phyloP scores from a whole-genome alignment of 2,888 invertebrate species.

The Tetrapedia diversipes region DNA sequence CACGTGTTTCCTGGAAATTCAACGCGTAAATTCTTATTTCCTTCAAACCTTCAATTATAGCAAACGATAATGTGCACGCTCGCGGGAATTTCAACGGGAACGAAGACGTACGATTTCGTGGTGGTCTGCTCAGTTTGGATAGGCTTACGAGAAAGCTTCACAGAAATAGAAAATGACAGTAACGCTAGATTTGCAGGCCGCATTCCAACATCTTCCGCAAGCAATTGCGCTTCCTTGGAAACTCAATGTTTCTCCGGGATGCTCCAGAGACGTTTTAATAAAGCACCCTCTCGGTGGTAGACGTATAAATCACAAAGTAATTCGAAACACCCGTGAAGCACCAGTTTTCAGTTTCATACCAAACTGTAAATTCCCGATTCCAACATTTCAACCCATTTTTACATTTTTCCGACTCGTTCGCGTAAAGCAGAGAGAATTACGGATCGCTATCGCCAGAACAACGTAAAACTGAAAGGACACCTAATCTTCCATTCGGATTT shows the following conservation, averaged over 20 bases:
- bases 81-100: conserved; percentile 59
- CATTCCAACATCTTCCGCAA: conserved; percentile 13
- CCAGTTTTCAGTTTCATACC: too few species aligned
- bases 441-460: too few species aligned
- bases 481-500: too few species aligned
- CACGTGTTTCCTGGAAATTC: conserved; percentile 63
- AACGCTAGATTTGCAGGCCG: conserved; percentile 25
- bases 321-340: too few species aligned
- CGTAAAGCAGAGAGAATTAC: too few species aligned
- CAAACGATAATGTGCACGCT: conserved; percentile 71
- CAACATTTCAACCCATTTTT: too few species aligned
- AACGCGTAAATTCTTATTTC: conserved; percentile 31
- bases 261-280: neutral
- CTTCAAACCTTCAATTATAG: conserved; percentile 73
- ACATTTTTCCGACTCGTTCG: too few species aligned
- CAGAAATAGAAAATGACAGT: conserved; percentile 37
- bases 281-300: neutral
- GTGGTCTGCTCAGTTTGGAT: conserved; percentile 42
- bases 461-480: too few species aligned
- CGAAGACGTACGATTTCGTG: conserved; percentile 54
- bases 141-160: conserved; percentile 15
- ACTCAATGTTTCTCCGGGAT: conserved; percentile 4
- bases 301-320: too few species aligned
- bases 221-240: conserved; percentile 38
- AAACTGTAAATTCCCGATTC: too few species aligned